These are phyloP conservation scores for Pogona vitticeps DNA, from an alignment of 2,113 vertebrate species.

Conservation along the genomic window DNA sequence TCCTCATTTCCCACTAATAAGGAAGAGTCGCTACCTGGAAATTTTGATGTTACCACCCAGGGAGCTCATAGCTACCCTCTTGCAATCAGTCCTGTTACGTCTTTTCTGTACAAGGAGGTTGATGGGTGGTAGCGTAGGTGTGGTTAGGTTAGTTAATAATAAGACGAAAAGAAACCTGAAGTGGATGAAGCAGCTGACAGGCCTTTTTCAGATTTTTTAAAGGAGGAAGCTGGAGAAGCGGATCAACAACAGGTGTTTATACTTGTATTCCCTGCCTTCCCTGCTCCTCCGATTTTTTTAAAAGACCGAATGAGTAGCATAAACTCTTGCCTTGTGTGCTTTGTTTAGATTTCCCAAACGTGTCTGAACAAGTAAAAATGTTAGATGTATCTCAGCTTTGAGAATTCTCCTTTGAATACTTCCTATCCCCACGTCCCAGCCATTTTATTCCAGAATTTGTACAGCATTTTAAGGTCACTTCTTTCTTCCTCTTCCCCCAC, in stretches of 20 bases:
- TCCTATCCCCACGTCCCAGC: not conserved
- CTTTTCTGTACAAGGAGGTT: fast-evolving
- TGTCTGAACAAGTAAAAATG: not conserved
- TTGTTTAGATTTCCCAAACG: not conserved
- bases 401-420: not conserved
- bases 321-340: not conserved
- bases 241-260: not conserved
- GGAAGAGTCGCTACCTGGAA: fast-evolving
- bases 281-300: not conserved
- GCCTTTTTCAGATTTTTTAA: not conserved
- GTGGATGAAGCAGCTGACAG: constrained; percentile 25
- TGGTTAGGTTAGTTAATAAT: not conserved
- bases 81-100: not conserved
- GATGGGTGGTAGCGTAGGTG: fast-evolving
- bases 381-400: not conserved
- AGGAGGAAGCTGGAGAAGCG: not conserved
- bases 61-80: not conserved
- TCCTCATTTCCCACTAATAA: not conserved
- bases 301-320: not conserved
- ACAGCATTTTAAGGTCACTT: not conserved
- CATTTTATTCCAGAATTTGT: not conserved
- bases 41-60: not conserved
- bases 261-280: not conserved
- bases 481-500: not conserved
- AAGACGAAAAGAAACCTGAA: not conserved